A percentile compares a stretch with the other conserved stretches of the same genome.
Evolutionary conservation across 2,888 invertebrate genomes (phyloP).

Genomic region (Ceratothoa steindachneri): DNA sequence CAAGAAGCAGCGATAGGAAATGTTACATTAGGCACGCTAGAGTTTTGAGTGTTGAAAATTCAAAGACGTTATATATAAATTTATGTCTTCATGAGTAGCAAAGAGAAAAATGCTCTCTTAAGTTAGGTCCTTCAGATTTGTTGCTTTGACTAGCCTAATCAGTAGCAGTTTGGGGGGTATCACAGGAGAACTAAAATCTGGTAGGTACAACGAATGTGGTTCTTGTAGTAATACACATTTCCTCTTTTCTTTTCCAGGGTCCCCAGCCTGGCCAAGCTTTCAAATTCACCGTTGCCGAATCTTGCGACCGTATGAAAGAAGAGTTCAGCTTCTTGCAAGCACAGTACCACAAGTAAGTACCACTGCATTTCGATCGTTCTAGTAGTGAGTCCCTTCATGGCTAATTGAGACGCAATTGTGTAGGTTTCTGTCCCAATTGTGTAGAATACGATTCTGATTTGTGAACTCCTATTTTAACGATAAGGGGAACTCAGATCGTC

Average conservation of each 20-base stretch:
- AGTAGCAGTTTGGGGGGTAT: no score
- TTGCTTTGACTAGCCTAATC: no score
- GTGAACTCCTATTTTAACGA: no score
- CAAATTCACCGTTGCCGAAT: conserved; percentile 67
- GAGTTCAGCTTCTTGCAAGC: conserved; percentile 92
- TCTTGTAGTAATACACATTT: no score
- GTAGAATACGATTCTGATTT: no score
- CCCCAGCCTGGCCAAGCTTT: conserved; percentile 38
- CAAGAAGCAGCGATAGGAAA: not conserved
- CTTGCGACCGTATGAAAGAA: conserved; percentile 91
- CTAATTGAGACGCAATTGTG: not conserved
- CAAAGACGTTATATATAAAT: not conserved
- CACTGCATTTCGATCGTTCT: not conserved
- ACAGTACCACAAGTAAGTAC: conserved; percentile 86
- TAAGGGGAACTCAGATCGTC: no score
- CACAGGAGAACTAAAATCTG: no score
- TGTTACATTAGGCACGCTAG: not conserved
- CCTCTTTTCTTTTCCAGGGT: conserved; percentile 2
- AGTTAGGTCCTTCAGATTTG: no score
- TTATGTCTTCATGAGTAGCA: no score
- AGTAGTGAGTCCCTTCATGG: not conserved
- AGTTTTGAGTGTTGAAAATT: not conserved
- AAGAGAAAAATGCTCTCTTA: no score
- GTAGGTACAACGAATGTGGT: no score
- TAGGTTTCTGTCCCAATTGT: no score